Evolutionary conservation across 1,140 invertebrate species (phyloP).

Genomic region (Panagrolaimus sp.): DNA sequence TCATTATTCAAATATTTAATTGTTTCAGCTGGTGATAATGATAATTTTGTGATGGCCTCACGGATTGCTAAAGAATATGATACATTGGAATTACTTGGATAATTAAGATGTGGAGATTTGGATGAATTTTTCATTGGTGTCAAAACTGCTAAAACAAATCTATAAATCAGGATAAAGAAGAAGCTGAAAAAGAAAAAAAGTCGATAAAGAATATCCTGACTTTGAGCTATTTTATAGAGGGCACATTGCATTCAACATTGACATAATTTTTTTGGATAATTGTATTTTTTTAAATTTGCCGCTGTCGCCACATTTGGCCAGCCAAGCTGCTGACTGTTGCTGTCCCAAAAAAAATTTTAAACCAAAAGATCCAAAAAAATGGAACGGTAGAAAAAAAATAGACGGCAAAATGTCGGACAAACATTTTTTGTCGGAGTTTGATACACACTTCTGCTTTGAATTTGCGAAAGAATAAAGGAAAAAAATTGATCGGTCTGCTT

Average conservation of each 20-base stretch:
- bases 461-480: not conserved
- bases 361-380: too few relatives aligned
- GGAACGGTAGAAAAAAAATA: not conserved
- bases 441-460: not conserved
- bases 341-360: too few relatives aligned
- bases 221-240: not conserved
- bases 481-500: not conserved
- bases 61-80: not conserved
- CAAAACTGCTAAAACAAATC: not conserved
- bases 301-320: too few relatives aligned
- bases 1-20: slow-evolving; percentile 6
- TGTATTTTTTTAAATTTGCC: too few relatives aligned
- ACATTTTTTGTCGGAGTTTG: not conserved
- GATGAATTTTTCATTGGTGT: not conserved
- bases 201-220: not conserved
- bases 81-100: not conserved
- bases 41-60: not conserved
- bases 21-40: not conserved
- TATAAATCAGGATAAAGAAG: not conserved
- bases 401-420: not conserved
- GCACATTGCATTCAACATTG: not conserved
- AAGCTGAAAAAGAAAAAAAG: not conserved
- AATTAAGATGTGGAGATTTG: not conserved
- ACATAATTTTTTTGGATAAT: too few relatives aligned
- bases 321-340: too few relatives aligned